These are phyloP conservation scores for Pteria penguin DNA, from an alignment of 2,888 invertebrate species.

Conservation along the genomic window DNA sequence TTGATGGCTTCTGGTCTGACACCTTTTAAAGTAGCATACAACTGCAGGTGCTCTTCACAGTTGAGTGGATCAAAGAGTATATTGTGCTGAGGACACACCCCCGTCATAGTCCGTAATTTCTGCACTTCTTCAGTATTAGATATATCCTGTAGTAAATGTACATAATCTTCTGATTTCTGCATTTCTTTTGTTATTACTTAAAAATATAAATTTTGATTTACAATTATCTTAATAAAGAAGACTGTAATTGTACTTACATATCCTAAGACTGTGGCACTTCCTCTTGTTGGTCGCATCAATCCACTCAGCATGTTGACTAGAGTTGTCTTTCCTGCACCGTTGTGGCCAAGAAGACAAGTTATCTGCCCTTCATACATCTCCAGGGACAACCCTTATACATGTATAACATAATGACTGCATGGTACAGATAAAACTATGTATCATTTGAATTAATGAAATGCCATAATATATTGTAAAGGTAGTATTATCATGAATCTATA, in stretches of 20 bases:
- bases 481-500: too few species aligned
- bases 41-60: conserved; percentile 88
- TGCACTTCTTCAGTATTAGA: conserved; percentile 89
- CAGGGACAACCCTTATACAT: conserved; percentile 84
- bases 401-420: background rate
- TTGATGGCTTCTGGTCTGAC: conserved; percentile 49
- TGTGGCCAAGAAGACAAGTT: conserved; percentile 91
- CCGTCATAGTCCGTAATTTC: conserved; percentile 89
- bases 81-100: conserved; percentile 93
- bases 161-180: too few species aligned
- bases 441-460: too few species aligned
- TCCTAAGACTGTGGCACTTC: conserved; percentile 76
- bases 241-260: conserved; percentile 60
- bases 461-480: too few species aligned
- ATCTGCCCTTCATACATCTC: conserved; percentile 92
- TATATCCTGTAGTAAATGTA: conserved; percentile 80
- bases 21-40: conserved; percentile 90
- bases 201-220: too few species aligned
- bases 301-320: conserved; percentile 92
- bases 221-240: background rate
- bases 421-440: too few species aligned
- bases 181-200: too few species aligned
- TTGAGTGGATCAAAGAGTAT: conserved; percentile 90
- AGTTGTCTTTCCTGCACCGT: conserved; percentile 93
- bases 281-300: conserved; percentile 75